Evolutionary conservation across 2,797 vertebrate species (phyloP).

Genomic region (Sebastes cheni): DNA sequence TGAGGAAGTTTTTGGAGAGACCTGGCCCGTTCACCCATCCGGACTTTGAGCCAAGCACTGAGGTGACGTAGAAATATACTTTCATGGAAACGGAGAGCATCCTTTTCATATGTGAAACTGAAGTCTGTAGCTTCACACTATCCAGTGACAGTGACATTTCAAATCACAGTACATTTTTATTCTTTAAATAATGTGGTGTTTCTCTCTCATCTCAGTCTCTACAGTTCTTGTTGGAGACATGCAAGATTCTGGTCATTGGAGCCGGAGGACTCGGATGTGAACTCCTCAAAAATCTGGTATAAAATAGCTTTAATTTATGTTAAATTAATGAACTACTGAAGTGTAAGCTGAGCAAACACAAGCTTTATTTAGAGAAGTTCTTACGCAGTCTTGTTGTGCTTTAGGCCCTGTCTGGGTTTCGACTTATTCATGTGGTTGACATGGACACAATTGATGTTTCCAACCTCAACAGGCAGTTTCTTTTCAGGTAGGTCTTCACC

Average conservation of each 20-base stretch:
- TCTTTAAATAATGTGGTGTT: not conserved
- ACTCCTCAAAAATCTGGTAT: slow-evolving; percentile 97
- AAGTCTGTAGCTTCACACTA: not conserved
- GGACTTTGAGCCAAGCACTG: slow-evolving; percentile 96
- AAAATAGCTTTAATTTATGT: not conserved
- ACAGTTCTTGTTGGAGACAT: slow-evolving; percentile 95
- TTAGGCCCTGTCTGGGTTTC: slow-evolving; percentile 95
- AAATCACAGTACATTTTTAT: not conserved
- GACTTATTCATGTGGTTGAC: slow-evolving; percentile 96
- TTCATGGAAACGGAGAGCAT: not conserved
- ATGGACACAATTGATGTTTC: slow-evolving; percentile 99
- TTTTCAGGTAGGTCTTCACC: slow-evolving; percentile 89
- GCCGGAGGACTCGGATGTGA: slow-evolving; percentile 97
- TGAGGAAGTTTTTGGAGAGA: slow-evolving; percentile 97
- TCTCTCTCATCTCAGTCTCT: slow-evolving; percentile 81
- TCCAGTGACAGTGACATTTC: not conserved
- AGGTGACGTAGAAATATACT: slow-evolving; percentile 82
- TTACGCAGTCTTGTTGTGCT: slow-evolving; percentile 12
- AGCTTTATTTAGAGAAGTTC: not conserved
- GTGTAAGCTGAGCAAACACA: not conserved
- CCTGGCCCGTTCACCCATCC: slow-evolving; percentile 97
- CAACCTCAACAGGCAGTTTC: slow-evolving; percentile 98
- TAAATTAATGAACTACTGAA: not conserved
- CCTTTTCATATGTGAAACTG: not conserved
- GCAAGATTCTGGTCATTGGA: slow-evolving; percentile 96